Base-by-base conservation (phyloP, 2,113 vertebrate genomes). In the Embiotoca jacksoni region DNA sequence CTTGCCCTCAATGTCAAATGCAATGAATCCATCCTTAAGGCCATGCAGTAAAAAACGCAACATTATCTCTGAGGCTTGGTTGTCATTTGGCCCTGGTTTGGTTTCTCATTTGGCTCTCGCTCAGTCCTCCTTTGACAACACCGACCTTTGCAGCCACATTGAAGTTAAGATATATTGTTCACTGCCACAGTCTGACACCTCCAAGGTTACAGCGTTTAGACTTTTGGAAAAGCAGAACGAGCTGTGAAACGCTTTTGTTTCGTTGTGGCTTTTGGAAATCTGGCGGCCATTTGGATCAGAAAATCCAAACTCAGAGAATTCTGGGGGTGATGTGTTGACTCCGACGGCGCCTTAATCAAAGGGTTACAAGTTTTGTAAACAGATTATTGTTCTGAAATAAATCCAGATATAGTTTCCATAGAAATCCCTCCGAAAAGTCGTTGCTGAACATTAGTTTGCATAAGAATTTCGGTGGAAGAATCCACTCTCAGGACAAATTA, bases 281-380 rank as follows among this genome's bases (percentile, higher is more conserved):
- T 84, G 72, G 76, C 72, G 13, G 60, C 61, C 67, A 68, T 82
- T 84, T 86, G 84, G 70, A 87, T n/a, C 35, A 47, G 79, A 80
- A 72, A 59, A 41, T n/a, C 53, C 54, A 75, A 87, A 76, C 62
- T 75, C 79, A 75, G 81, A 73, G 6, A 53, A 55, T 35, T 65
- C 23, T 56, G 0, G 7, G 10, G 36, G 30, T 36, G 75, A 85
- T 54, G 44, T 66, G 74, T 59, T 64, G 56, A 65, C 54, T 54
- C 47, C 60, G 60, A 66, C 73, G 73, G 39, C 47, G 59, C 50
- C 16, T 81, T 70, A 62, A 83, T 80, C 41, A 52, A 46, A 71
- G 16, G 32, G 44, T 59, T 50, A 65, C 14, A 54, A 6, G 47
- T 44, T 71, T 49, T n/a, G 3, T 47, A 63, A 62, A 35, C 31